A percentile compares a stretch with the other conserved stretches of the same genome.
Conservation (phyloP, 92 coral and sea anemone genomes). For the Parazoanthus swiftii region DNA sequence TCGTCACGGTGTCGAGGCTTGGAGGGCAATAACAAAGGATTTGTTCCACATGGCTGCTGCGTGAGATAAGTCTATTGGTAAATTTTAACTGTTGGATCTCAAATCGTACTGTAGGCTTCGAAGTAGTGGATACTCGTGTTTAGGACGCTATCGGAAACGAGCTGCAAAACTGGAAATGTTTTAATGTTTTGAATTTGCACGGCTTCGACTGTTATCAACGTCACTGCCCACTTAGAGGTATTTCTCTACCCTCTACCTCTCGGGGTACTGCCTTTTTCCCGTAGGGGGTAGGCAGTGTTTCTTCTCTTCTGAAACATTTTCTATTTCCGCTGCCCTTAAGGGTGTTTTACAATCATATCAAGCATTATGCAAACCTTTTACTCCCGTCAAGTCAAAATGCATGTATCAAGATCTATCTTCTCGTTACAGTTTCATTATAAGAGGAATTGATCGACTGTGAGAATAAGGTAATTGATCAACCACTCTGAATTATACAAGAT, state of each 20-base stretch:
- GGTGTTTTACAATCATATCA: not conserved
- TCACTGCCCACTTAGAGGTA: not conserved
- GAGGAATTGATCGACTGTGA: too few relatives aligned
- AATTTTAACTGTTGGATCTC: not conserved
- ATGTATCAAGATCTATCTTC: too few relatives aligned
- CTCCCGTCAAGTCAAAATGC: too few relatives aligned
- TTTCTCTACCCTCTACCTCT: not conserved
- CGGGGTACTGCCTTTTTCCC: not conserved
- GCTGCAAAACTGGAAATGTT: conserved; percentile 20
- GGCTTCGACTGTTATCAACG: not conserved
- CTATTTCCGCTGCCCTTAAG: not conserved
- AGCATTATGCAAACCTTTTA: not conserved
- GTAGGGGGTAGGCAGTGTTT: not conserved
- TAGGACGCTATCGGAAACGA: not conserved
- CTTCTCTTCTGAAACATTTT: not conserved
- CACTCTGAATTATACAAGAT: too few relatives aligned
- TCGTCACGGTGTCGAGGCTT: too few relatives aligned
- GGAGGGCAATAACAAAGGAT: too few relatives aligned
- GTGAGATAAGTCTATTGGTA: too few relatives aligned
- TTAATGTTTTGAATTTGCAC: not conserved
- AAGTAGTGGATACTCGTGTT: conserved; percentile 6
- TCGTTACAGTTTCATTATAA: too few relatives aligned
- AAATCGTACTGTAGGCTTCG: not conserved
- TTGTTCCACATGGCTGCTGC: too few relatives aligned
- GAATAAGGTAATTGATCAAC: too few relatives aligned